Evolutionary conservation across 2,797 vertebrate genomes (phyloP), one percentile per base, ranked within the genome.

Genomic region (Enteromius fasciolatus): DNA sequence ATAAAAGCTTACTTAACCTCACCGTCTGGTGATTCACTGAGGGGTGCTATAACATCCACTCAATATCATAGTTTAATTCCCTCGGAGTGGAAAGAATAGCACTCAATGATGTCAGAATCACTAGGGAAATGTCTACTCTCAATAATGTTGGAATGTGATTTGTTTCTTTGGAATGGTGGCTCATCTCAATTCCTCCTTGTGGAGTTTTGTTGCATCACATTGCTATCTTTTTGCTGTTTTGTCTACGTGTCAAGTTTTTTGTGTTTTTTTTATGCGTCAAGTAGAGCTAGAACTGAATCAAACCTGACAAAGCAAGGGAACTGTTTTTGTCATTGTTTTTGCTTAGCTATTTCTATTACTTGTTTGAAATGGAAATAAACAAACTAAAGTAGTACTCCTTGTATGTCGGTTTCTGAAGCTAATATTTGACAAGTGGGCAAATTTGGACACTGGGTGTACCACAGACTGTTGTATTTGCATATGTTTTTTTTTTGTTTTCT

Each of bases 301-400:
- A 52, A 28, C 17, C 33, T 81, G 59, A 10, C 69, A 66, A 54
- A 52, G 18, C 36, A 48, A 48, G 52, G n/a, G 44, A 80, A 72
- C 46, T 6, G 70, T 64, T 48, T 63, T 73, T 73, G 79, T 41
- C 80, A 46, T 31, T 12, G 33, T 39, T 59, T 54, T 78, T 57
- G 28, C 28, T 52, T 52, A 74, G 1, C n/a, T 44, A 63, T 61
- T 25, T 59, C 36, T 74, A 3, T 28, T 63, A 9, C 9, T 1
- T 66, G 6, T 66, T 54, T 81, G 3, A 81, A 41, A 52, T 75
- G 31, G 80, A 81, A 81, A 75, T 81, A 75, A 81, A 28, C 33
- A 61, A 48, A 41, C 52, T 59, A 23, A 46, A 31, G 23, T 28
- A 3, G 17, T 18, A 7, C 5, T 67, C 8, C 10, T 59, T 28